Base-by-base conservation (phyloP, 2,888 invertebrate genomes). In the Rotaria magnacalcarata region DNA sequence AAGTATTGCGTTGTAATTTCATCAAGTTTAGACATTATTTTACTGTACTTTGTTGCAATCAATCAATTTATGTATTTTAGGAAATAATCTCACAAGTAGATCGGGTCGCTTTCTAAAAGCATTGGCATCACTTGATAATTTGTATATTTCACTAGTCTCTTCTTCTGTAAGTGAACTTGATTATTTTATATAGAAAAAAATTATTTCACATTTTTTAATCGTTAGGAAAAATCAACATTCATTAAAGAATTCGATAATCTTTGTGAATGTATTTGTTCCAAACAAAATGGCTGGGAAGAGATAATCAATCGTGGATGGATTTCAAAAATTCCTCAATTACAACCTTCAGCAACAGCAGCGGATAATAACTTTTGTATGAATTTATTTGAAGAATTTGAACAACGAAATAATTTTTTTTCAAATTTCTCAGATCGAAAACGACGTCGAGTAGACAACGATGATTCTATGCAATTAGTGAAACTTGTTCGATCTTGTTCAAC, bases 261-360 rank as follows among this genome's bases (percentile, higher is more conserved):
- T 67, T 14, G 34, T 7, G 67, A 67, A 41, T 67, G 67, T 67
- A 67, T 5, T 67, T 67, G 67, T 41, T 67, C 67, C 16, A 19
- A 34, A 34, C 16, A 67, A 34, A 34, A 67, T 67, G 27, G 34
- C 16, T 34, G 67, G 34, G 67, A 67, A 19, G 67, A 67, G 34
- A 67, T 67, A 34, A 41, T 67, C 19, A 67, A 67, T 67, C 67
- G 67, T 34, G 67, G 67, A 34, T 67, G 67, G 67, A 67, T 67
- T 67, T 16, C 16, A 34, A 67, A 67, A 16, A 67, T 67, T 67
- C 7, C 67, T 67, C 67, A 67, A 34, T 67, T 67, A 34, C 67
- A 67, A 41, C 3, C 27, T 4, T 67, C 67, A 34, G 34, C 27
- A 34, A 34, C 67, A 41, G 16, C 14, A 19, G 34, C 0, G 5